A percentile compares a stretch with the other conserved stretches of the same genome.
These are phyloP conservation scores for Homalodisca vitripennis DNA, from an alignment of 1,140 invertebrate species.

Conservation along the genomic window DNA sequence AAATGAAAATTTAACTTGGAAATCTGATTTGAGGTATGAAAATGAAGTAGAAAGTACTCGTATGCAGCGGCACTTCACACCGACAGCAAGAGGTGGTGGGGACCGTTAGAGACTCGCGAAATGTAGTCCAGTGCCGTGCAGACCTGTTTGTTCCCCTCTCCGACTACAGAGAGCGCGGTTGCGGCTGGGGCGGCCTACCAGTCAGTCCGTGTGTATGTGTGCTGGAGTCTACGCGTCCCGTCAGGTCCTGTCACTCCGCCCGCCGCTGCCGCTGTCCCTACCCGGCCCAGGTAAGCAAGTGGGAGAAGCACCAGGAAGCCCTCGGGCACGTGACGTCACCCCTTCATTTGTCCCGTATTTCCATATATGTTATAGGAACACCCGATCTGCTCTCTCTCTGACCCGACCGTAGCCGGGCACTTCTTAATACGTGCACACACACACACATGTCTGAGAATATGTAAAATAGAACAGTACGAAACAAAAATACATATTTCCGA, in stretches of 20 bases:
- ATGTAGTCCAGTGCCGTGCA: slow-evolving; percentile 17
- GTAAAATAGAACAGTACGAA: too few species aligned
- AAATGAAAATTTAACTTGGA: too few species aligned
- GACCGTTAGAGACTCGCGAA: slow-evolving; percentile 18
- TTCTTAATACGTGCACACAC: too few species aligned
- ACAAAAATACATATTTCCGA: too few species aligned
- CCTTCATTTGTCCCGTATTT: slow-evolving; percentile 1
- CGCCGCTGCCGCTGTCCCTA: background rate
- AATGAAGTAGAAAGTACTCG: too few species aligned
- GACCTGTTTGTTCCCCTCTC: background rate
- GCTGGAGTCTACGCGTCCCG: background rate
- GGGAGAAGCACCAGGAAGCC: background rate
- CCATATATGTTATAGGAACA: slow-evolving; percentile 7
- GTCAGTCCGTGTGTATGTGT: slow-evolving; percentile 5
- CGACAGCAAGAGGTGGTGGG: too few species aligned
- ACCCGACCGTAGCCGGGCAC: background rate
- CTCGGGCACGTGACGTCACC: slow-evolving; percentile 1
- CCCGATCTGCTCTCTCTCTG: background rate
- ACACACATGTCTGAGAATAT: too few species aligned
- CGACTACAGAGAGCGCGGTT: too few species aligned
- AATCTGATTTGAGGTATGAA: too few species aligned
- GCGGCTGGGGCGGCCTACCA: background rate
- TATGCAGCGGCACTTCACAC: too few species aligned
- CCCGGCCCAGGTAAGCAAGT: slow-evolving; percentile 2
- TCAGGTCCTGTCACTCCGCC: background rate